Percentiles rank a stretch among this genome's conserved stretches.
Conservation (phyloP, 1,140 invertebrate genomes). For the Armadillidium nasatum region DNA sequence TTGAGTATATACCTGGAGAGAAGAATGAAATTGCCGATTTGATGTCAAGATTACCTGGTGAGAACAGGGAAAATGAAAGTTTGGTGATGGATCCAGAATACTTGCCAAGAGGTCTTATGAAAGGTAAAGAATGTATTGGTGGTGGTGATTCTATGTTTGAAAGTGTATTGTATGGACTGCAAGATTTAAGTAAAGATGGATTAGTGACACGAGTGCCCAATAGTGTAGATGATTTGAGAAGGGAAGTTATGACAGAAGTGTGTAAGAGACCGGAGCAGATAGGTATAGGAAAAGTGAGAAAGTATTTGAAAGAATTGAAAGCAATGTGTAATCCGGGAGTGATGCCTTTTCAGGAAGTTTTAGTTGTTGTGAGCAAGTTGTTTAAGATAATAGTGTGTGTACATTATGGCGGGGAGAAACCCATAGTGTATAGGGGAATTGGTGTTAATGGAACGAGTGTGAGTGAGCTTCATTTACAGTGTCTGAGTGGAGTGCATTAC, state of each 20-base stretch:
- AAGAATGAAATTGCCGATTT: slow-evolving; percentile 17
- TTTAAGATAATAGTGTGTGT: not conserved
- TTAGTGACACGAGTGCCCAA: not conserved
- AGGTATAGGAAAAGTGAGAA: not conserved
- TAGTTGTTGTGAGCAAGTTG: not conserved
- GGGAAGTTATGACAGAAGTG: not conserved
- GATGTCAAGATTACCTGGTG: not conserved
- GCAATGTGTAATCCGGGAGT: not conserved
- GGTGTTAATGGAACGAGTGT: not conserved
- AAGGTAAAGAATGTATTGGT: not conserved
- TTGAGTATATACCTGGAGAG: slow-evolving; percentile 17
- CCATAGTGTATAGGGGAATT: not conserved
- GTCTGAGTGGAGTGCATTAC: not conserved
- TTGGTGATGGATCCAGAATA: too few relatives aligned
- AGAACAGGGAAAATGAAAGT: not conserved
- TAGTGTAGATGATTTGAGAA: not conserved
- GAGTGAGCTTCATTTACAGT: slow-evolving; percentile 1
- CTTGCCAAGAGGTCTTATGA: too few relatives aligned
- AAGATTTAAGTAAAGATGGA: not conserved
- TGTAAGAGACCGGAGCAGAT: not conserved
- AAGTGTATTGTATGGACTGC: not conserved
- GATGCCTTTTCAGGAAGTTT: not conserved
- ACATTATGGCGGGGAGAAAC: slow-evolving; percentile 3
- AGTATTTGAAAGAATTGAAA: not conserved
- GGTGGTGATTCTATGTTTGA: slow-evolving; percentile 13